phyloP scores from a whole-genome alignment of 2,797 vertebrate genomes.

The Crocidura indochinensis region DNA sequence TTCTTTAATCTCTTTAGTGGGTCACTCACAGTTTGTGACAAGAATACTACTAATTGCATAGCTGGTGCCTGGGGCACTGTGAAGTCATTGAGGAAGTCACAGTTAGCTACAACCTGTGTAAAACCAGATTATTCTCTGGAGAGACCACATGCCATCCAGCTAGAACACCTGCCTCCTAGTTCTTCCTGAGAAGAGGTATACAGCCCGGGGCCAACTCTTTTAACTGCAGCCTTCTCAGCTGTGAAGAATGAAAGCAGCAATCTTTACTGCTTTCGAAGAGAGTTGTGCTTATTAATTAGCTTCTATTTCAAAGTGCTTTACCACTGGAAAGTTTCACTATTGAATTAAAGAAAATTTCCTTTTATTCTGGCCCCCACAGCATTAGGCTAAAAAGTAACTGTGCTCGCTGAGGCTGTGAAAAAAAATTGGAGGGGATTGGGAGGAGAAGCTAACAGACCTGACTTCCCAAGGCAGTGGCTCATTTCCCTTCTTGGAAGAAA shows the following conservation, averaged over 20 bases:
- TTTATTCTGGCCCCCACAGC: slow-evolving; percentile 65
- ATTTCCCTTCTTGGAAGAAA: slow-evolving; percentile 58
- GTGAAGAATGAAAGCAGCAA: slow-evolving; percentile 73
- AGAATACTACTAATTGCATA: slow-evolving; percentile 78
- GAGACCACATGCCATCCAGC: slow-evolving; percentile 62
- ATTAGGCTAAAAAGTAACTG: slow-evolving; percentile 79
- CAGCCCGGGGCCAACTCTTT: slow-evolving; percentile 73
- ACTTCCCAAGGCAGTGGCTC: slow-evolving; percentile 73
- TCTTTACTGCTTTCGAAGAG: slow-evolving; percentile 52
- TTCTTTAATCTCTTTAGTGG: slow-evolving; percentile 74
- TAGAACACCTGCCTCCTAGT: slow-evolving; percentile 53
- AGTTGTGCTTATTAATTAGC: slow-evolving; percentile 84
- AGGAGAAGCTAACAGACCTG: slow-evolving; percentile 40
- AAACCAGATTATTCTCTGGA: slow-evolving; percentile 64
- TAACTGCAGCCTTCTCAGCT: slow-evolving; percentile 80
- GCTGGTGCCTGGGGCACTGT: slow-evolving; percentile 66
- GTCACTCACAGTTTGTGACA: slow-evolving; percentile 77
- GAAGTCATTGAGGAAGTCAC: slow-evolving; percentile 63
- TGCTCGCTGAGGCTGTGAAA: slow-evolving; percentile 76
- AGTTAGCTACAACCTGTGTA: slow-evolving; percentile 54
- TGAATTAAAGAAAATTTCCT: slow-evolving; percentile 79
- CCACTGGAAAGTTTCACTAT: slow-evolving; percentile 79
- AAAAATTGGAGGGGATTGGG: slow-evolving; percentile 70
- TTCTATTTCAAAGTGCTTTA: slow-evolving; percentile 80
- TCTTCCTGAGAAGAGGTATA: neutral